Evolutionary conservation across 2,888 invertebrate species (phyloP).

Genomic region (Byasa hedistus): DNA sequence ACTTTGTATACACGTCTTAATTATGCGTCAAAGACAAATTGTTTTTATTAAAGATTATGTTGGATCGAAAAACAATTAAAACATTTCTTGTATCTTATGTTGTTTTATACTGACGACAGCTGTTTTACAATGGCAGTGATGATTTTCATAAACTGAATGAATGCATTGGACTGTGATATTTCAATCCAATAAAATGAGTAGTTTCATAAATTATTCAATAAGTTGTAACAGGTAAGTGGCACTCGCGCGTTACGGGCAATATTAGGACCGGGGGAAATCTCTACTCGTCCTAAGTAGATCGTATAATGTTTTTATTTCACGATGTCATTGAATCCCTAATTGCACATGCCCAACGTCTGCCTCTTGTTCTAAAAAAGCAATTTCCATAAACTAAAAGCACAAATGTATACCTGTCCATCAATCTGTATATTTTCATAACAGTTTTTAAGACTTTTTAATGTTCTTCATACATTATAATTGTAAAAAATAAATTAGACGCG

Average conservation of each 20-base stretch:
- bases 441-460: too few species aligned
- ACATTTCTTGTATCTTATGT: neutral
- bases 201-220: slow-evolving; percentile 76
- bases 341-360: slow-evolving; percentile 17
- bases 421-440: too few species aligned
- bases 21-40: too few species aligned
- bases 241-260: slow-evolving; percentile 68
- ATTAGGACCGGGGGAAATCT: slow-evolving; percentile 53
- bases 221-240: slow-evolving; percentile 77
- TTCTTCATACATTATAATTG: too few species aligned
- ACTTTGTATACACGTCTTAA: too few species aligned
- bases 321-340: slow-evolving; percentile 60
- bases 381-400: neutral
- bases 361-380: neutral
- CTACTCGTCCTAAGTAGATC: slow-evolving; percentile 50
- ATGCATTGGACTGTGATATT: slow-evolving; percentile 55
- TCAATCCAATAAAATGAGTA: slow-evolving; percentile 74
- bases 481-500: too few species aligned
- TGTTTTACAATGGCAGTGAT: slow-evolving; percentile 47
- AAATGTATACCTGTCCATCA: neutral
- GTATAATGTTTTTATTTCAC: slow-evolving; percentile 61
- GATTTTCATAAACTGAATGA: slow-evolving; percentile 43
- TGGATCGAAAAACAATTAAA: too few species aligned
- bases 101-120: slow-evolving; percentile 36
- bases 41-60: too few species aligned